phyloP scores from a whole-genome alignment of 2,888 invertebrate genomes.

The Oxycera nigricornis region DNA sequence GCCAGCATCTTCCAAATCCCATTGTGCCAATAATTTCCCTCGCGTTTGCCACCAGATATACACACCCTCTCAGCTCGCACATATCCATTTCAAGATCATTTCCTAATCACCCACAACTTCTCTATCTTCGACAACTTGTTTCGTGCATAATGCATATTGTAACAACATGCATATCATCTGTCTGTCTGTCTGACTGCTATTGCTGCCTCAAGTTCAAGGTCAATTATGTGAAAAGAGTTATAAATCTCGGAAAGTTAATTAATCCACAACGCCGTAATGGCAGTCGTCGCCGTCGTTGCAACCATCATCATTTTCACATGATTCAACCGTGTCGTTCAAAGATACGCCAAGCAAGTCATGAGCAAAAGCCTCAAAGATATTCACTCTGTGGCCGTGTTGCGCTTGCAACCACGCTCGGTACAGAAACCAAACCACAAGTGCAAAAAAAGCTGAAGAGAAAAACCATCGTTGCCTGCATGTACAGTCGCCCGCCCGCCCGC shows the following conservation, averaged over 20 bases:
- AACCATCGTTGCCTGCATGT: not conserved
- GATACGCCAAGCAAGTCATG: not conserved
- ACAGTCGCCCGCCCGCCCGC: no score
- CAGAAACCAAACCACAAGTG: conserved; percentile 5
- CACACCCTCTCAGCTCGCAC: no score
- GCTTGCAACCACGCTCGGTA: conserved; percentile 15
- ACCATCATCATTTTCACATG: conserved; percentile 19
- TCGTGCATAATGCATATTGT: conserved; percentile 24
- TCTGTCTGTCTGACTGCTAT: conserved; percentile 27
- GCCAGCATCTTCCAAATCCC: not conserved
- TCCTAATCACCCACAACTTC: conserved; percentile 5
- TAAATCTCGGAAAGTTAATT: conserved; percentile 40
- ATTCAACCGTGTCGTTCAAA: not conserved
- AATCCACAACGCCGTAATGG: conserved; percentile 29
- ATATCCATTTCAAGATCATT: not conserved
- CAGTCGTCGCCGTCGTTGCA: not conserved
- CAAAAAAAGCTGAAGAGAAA: conserved; percentile 12
- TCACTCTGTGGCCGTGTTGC: not conserved
- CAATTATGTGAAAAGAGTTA: conserved; percentile 40
- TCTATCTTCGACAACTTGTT: conserved; percentile 20
- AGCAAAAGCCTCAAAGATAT: not conserved
- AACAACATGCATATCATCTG: conserved; percentile 33
- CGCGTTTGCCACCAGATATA: not conserved
- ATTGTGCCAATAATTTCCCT: not conserved
- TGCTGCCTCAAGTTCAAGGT: conserved; percentile 38